These are phyloP conservation scores for Physella acuta DNA, from an alignment of 1,140 invertebrate species.

Conservation along the genomic window DNA sequence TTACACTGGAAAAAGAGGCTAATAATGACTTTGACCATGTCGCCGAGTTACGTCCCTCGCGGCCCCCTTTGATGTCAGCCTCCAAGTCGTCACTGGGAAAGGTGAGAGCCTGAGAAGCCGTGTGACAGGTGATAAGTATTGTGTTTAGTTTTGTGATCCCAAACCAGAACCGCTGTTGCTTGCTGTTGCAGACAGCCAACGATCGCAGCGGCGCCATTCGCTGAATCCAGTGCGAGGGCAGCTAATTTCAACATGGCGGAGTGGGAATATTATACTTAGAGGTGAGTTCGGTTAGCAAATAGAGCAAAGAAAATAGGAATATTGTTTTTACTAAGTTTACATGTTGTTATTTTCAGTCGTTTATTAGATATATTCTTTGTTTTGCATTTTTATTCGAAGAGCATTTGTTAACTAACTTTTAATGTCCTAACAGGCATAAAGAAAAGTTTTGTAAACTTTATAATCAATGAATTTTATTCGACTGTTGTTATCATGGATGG, in stretches of 20 bases:
- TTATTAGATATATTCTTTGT: too few relatives aligned
- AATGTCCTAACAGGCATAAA: too few relatives aligned
- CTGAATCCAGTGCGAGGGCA: conserved; percentile 17
- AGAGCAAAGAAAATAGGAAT: too few relatives aligned
- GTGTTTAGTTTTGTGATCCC: not conserved
- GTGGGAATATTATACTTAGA: not conserved
- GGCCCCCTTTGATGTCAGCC: not conserved
- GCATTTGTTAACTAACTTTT: too few relatives aligned
- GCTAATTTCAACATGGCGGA: conserved; percentile 22
- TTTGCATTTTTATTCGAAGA: too few relatives aligned
- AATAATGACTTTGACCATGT: not conserved
- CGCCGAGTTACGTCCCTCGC: not conserved
- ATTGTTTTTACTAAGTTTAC: too few relatives aligned
- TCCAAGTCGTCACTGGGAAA: not conserved
- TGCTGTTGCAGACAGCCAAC: conserved; percentile 4
- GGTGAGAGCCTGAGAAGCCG: not conserved
- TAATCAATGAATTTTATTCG: too few relatives aligned
- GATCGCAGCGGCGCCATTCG: conserved; percentile 18
- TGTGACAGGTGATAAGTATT: conserved; percentile 12
- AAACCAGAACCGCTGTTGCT: not conserved
- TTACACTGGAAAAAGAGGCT: conserved; percentile 8
- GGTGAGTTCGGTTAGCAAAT: not conserved
- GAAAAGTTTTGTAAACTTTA: too few relatives aligned
- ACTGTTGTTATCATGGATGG: too few relatives aligned
- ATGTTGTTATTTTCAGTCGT: too few relatives aligned